A percentile compares a stretch with the other conserved stretches of the same genome.
These are phyloP conservation scores for Drosophila trapezifrons DNA, from an alignment of 1,140 invertebrate species.

Conservation along the genomic window DNA sequence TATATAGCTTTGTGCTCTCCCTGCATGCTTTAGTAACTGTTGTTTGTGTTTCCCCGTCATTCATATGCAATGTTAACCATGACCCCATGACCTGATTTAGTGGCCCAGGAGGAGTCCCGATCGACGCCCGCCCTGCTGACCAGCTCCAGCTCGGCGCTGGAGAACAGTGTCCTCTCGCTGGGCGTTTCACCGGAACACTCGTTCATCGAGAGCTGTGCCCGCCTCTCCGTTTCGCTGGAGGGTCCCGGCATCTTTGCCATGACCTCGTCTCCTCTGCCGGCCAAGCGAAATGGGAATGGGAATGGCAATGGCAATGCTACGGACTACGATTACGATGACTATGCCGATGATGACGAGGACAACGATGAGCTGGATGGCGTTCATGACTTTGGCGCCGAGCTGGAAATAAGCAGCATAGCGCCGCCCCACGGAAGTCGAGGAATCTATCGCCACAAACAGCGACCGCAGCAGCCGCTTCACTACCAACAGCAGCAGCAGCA, in stretches of 20 bases:
- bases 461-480: conserved; percentile 32
- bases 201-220: conserved; percentile 92
- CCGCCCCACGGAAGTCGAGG: conserved; percentile 44
- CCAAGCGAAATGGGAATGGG: conserved; percentile 56
- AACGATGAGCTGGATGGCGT: conserved; percentile 69
- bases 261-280: conserved; percentile 77
- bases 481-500: conserved; percentile 28
- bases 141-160: conserved; percentile 86
- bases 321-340: conserved; percentile 76
- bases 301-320: conserved; percentile 64
- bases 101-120: conserved; percentile 91
- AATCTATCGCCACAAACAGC: conserved; percentile 41
- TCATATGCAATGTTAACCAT: conserved; percentile 42
- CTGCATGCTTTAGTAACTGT: conserved; percentile 34
- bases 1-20: conserved; percentile 21
- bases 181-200: conserved; percentile 93
- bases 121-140: conserved; percentile 92
- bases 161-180: conserved; percentile 86
- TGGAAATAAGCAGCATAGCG: conserved; percentile 65
- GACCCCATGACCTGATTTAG: conserved; percentile 55
- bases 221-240: conserved; percentile 93
- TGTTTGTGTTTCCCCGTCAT: conserved; percentile 18
- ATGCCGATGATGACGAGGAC: conserved; percentile 71
- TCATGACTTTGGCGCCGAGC: conserved; percentile 61
- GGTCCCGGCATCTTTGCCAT: conserved; percentile 84